These are phyloP conservation scores for Isurus oxyrinchus DNA, from an alignment of 2,113 vertebrate genomes.

Conservation along the genomic window DNA sequence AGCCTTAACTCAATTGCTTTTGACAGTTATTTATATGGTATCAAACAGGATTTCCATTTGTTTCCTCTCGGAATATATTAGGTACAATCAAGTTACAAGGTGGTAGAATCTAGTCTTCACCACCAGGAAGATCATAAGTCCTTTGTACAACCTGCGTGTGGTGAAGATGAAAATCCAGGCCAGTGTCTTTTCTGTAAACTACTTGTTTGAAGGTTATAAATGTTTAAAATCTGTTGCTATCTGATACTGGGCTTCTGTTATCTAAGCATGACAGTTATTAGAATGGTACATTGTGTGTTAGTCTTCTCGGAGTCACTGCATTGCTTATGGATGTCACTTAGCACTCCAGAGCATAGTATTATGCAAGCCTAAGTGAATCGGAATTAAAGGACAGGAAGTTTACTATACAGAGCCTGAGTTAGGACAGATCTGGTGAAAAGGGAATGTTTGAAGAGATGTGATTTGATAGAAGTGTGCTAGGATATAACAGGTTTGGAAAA, in stretches of 20 bases:
- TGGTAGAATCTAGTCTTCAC: background rate
- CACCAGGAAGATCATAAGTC: background rate
- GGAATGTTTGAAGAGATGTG: background rate
- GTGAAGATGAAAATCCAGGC: too few relatives aligned
- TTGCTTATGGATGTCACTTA: background rate
- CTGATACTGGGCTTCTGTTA: too few relatives aligned
- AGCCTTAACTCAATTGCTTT: background rate
- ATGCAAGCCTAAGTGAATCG: background rate
- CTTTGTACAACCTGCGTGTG: too few relatives aligned
- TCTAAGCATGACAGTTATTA: too few relatives aligned
- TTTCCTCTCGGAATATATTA: background rate
- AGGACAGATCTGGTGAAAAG: background rate
- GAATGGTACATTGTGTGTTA: background rate
- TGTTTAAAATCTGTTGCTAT: too few relatives aligned
- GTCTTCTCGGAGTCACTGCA: background rate
- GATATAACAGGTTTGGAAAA: background rate
- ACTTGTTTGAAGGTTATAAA: too few relatives aligned
- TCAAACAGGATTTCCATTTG: background rate
- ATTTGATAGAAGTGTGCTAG: background rate
- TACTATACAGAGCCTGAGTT: background rate
- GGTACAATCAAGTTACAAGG: background rate
- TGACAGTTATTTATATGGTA: slow-evolving; percentile 18
- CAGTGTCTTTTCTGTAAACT: too few relatives aligned
- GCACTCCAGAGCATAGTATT: background rate
- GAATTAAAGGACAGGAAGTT: background rate